phyloP scores from a whole-genome alignment of 2,888 invertebrate species.

The Antheraea assamensis region DNA sequence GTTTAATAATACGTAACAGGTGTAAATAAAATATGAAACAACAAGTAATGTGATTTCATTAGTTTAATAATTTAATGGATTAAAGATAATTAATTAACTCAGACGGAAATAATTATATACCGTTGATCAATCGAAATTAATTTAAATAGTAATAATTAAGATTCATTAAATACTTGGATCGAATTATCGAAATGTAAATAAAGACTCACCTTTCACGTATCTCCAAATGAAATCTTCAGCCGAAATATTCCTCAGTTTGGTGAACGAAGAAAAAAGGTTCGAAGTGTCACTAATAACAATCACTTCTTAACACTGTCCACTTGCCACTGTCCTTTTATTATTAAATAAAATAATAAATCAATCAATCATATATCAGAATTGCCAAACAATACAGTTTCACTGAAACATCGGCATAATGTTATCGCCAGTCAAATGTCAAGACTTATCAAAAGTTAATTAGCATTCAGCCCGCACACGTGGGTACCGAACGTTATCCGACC shows the following conservation, averaged over 20 bases:
- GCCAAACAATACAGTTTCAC: slow-evolving; percentile 39
- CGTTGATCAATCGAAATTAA: background rate
- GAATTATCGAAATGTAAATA: slow-evolving; percentile 43
- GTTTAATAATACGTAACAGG: background rate
- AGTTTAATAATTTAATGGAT: background rate
- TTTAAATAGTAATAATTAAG: background rate
- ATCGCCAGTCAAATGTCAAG: slow-evolving; percentile 66
- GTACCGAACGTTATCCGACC: slow-evolving; percentile 40
- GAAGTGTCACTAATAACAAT: slow-evolving; percentile 55
- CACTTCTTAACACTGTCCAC: slow-evolving; percentile 67
- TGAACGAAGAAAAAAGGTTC: slow-evolving; percentile 59
- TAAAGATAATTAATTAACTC: background rate
- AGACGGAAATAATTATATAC: background rate
- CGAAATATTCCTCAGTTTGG: slow-evolving; percentile 76
- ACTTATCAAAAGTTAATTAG: slow-evolving; percentile 68
- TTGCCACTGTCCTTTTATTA: slow-evolving; percentile 44
- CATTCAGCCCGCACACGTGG: slow-evolving; percentile 68
- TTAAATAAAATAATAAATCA: slow-evolving; percentile 39
- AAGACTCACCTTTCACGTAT: slow-evolving; percentile 73
- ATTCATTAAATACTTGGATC: slow-evolving; percentile 52
- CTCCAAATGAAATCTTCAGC: slow-evolving; percentile 73
- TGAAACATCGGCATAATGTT: slow-evolving; percentile 53
- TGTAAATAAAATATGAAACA: too few species aligned
- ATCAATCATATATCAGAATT: slow-evolving; percentile 33
- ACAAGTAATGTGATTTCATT: too few species aligned